These are phyloP conservation scores for Emydocephalus ijimae DNA, from an alignment of 2,113 vertebrate genomes.

Conservation along the genomic window DNA sequence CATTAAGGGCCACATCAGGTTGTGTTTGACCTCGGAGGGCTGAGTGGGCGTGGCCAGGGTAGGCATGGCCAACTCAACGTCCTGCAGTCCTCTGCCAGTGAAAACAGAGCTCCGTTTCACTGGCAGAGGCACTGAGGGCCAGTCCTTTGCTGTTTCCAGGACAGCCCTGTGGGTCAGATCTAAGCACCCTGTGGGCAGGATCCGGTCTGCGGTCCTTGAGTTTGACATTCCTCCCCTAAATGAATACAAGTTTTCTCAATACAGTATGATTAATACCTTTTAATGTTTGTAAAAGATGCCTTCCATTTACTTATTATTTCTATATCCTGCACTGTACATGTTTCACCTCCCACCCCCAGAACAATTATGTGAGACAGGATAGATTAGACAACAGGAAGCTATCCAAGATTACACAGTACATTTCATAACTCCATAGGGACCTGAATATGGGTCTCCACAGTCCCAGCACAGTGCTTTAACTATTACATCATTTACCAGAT, in stretches of 20 bases:
- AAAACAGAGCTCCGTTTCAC: too few species aligned
- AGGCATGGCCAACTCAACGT: too few species aligned
- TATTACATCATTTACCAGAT: not conserved
- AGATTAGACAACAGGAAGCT: not conserved
- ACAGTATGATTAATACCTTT: not conserved
- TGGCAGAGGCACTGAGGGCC: too few species aligned
- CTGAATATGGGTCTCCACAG: not conserved
- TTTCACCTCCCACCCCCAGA: not conserved
- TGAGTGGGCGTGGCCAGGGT: too few species aligned
- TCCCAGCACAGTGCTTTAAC: not conserved
- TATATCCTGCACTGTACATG: not conserved
- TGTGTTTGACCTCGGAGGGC: too few species aligned
- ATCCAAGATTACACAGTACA: not conserved
- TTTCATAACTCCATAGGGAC: not conserved
- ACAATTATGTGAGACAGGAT: not conserved
- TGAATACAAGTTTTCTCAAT: not conserved
- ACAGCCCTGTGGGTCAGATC: too few species aligned
- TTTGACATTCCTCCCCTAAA: not conserved
- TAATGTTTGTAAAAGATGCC: not conserved
- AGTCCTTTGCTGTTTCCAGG: too few species aligned
- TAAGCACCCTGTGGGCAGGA: too few species aligned
- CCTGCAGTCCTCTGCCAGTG: too few species aligned
- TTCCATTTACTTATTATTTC: not conserved
- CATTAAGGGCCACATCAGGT: too few species aligned
- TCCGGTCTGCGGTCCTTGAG: too few species aligned